Percentiles rank a stretch among this genome's conserved stretches.
phyloP scores from a whole-genome alignment of 2,888 invertebrate genomes.

The Andrena hattorfiana region DNA sequence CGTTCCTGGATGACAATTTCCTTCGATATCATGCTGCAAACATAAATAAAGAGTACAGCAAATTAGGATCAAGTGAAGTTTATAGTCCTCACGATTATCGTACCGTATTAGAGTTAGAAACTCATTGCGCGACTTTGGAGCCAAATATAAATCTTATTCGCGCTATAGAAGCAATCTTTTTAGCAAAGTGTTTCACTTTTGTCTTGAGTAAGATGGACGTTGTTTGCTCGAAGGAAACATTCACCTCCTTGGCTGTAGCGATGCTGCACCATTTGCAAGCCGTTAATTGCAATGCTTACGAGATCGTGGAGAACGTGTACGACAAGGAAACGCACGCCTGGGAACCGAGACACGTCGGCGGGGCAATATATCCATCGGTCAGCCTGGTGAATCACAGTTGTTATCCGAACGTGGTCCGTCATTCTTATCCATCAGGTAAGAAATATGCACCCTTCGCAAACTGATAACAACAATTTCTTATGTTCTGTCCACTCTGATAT shows the following conservation, averaged over 20 bases:
- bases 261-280: slow-evolving; percentile 84
- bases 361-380: slow-evolving; percentile 85
- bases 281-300: slow-evolving; percentile 85
- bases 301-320: slow-evolving; percentile 83
- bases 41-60: neutral
- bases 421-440: slow-evolving; percentile 81
- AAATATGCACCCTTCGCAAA: neutral
- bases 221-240: slow-evolving; percentile 57
- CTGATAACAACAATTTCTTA: neutral
- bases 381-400: slow-evolving; percentile 86
- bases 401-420: slow-evolving; percentile 85
- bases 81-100: slow-evolving; percentile 80
- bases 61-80: slow-evolving; percentile 48
- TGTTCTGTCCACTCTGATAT: neutral
- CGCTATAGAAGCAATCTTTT: slow-evolving; percentile 82
- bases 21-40: slow-evolving; percentile 56
- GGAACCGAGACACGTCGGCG: slow-evolving; percentile 83
- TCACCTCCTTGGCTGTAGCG: slow-evolving; percentile 78
- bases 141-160: slow-evolving; percentile 82
- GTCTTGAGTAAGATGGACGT: slow-evolving; percentile 70
- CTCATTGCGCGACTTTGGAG: slow-evolving; percentile 79
- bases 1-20: slow-evolving; percentile 58
- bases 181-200: slow-evolving; percentile 82
- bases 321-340: slow-evolving; percentile 75
- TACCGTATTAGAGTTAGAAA: slow-evolving; percentile 82